Base-by-base conservation (phyloP, 2,797 vertebrate genomes). In the Smutsia gigantea region DNA sequence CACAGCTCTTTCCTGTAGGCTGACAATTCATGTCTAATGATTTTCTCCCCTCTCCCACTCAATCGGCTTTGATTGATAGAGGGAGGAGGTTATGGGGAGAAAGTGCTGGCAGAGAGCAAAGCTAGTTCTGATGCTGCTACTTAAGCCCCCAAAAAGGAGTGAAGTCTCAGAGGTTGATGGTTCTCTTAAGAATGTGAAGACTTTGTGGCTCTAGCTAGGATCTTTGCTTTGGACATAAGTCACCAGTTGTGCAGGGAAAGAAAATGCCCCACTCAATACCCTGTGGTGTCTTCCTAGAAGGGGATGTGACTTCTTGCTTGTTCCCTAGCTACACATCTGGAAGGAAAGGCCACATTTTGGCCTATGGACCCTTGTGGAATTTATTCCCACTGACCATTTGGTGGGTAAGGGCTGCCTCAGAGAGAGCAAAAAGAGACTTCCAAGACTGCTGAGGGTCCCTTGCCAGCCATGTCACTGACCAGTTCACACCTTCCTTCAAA, bases 321-420 rank as follows among this genome's bases (percentile, higher is more conserved):
- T 59, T 87, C 46, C 37, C 46, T 78, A n/a, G n/a, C n/a, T 1
- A 51, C 1, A n/a, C 29, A 74, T n/a, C 78, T 72, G 64, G 21
- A 69, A 49, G 19, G 21, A n/a, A 81, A 31, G 34, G 42, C n/a
- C 37, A 64, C 86, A 68, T 92, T 95, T 86, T 77, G 89, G 85
- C 61, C 51, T 57, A 31, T 13, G 34, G 25, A 59, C 63, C 82
- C 93, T 42, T 51, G 53, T 19, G 12, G 82, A n/a, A 64, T 17
- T 91, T 71, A 90, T 57, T 42, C 10, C 21, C 34, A 55, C 17
- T 55, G 83, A 53, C 86, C 95, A 88, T 88, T 81, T 93, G 87
- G 51, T 75, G 71, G 25, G 27, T 53, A 37, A 55, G 87, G 71
- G 25, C 42, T 53, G 39, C 57, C 46, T 25, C 6, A 1, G 55